phyloP scores from a whole-genome alignment of 2,888 invertebrate species.

The Dioctria rufipes region DNA sequence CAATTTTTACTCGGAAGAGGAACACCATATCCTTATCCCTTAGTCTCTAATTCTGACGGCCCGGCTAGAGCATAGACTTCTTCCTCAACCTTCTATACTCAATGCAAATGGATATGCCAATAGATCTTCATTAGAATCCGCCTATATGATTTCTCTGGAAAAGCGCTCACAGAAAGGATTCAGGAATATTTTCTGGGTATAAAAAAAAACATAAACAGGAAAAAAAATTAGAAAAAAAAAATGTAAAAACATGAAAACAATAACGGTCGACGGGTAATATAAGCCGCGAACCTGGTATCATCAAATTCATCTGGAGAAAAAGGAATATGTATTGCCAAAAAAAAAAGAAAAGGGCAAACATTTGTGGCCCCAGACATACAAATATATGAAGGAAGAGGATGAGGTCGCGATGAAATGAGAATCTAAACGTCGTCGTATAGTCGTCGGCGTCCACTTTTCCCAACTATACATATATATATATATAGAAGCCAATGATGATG shows the following conservation, averaged over 20 bases:
- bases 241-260: conserved; percentile 9
- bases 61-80: neutral
- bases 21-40: neutral
- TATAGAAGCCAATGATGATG: conserved; percentile 45
- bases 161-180: too few species aligned
- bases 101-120: conserved; percentile 4
- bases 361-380: neutral
- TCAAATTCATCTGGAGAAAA: conserved; percentile 34
- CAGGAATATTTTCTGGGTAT: neutral
- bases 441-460: conserved; percentile 33
- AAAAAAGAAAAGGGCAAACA: conserved; percentile 10
- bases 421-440: conserved; percentile 2
- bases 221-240: too few species aligned
- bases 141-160: neutral
- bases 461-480: neutral
- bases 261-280: conserved; percentile 13
- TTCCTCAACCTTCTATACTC: neutral
- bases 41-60: neutral
- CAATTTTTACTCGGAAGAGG: neutral
- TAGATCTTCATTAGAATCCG: conserved; percentile 23
- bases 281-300: conserved; percentile 19
- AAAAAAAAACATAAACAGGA: neutral
- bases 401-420: conserved; percentile 23
- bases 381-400: neutral
- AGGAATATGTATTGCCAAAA: conserved; percentile 14